Conservation (phyloP, 2,113 vertebrate genomes). For the Leucoraja erinaceus region DNA sequence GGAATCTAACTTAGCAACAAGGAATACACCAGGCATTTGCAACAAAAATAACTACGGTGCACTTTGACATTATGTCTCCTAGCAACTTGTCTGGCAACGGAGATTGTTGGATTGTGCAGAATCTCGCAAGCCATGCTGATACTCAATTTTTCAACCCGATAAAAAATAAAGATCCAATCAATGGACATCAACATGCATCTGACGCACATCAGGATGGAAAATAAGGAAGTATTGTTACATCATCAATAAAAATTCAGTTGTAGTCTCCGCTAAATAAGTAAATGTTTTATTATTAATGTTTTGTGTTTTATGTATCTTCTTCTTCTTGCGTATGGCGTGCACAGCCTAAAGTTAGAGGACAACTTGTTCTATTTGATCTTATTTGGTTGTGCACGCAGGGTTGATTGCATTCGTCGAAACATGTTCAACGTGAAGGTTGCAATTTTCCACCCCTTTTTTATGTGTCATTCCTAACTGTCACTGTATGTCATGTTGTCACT, state of each 20-base stretch:
- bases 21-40: background rate
- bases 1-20: background rate
- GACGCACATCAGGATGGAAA: background rate
- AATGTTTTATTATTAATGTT: no score
- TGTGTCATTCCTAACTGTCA: no score
- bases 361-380: no score
- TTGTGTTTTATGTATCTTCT: no score
- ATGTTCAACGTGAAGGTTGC: no score
- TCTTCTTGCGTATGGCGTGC: no score
- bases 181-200: background rate
- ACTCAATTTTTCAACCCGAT: background rate
- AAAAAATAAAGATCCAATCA: background rate
- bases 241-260: background rate
- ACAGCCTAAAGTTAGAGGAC: no score
- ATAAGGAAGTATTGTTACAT: background rate
- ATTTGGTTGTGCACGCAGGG: no score
- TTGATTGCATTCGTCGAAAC: no score
- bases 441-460: no score
- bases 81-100: constrained; percentile 28
- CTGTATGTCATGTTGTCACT: no score
- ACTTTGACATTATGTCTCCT: constrained; percentile 5
- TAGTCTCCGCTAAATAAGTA: background rate
- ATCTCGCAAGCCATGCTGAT: background rate
- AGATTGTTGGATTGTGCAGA: background rate
- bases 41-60: background rate